These are phyloP conservation scores for Xanthia togata DNA, from an alignment of 2,888 invertebrate genomes.

Conservation along the genomic window DNA sequence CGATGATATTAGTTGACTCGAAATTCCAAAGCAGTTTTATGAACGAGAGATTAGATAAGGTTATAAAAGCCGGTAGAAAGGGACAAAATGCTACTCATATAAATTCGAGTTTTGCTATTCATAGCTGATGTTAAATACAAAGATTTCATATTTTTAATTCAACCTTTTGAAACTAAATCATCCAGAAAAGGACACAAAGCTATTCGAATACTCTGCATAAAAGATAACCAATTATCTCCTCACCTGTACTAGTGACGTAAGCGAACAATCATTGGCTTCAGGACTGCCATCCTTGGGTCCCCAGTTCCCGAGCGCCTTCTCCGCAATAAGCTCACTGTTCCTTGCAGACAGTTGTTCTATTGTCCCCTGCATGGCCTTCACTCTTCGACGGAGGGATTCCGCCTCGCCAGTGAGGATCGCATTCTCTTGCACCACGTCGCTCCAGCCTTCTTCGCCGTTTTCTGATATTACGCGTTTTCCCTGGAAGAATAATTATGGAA, in stretches of 20 bases:
- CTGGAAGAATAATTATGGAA: conserved; percentile 79
- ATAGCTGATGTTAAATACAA: no score
- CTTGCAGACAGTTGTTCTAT: conserved; percentile 95
- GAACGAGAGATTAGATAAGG: no score
- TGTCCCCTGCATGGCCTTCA: conserved; percentile 98
- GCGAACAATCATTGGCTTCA: conserved; percentile 83
- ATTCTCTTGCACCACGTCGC: conserved; percentile 99
- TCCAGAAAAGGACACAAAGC: no score
- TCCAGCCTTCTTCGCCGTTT: conserved; percentile 96
- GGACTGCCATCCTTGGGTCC: conserved; percentile 84
- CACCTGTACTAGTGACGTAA: conserved; percentile 90
- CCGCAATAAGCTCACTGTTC: conserved; percentile 95
- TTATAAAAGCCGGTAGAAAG: no score
- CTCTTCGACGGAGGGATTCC: conserved; percentile 95
- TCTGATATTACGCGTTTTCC: conserved; percentile 96
- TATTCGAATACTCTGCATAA: no score
- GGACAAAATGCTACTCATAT: no score
- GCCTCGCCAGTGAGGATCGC: conserved; percentile 97
- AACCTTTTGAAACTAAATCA: no score
- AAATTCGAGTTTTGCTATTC: no score
- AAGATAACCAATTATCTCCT: background rate
- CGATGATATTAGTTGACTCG: no score
- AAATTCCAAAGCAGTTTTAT: no score
- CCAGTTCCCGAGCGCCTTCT: conserved; percentile 93
- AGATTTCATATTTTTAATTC: no score